Base-by-base conservation (phyloP, 2,888 invertebrate genomes). In the Stenoptilia bipunctidactyla region DNA sequence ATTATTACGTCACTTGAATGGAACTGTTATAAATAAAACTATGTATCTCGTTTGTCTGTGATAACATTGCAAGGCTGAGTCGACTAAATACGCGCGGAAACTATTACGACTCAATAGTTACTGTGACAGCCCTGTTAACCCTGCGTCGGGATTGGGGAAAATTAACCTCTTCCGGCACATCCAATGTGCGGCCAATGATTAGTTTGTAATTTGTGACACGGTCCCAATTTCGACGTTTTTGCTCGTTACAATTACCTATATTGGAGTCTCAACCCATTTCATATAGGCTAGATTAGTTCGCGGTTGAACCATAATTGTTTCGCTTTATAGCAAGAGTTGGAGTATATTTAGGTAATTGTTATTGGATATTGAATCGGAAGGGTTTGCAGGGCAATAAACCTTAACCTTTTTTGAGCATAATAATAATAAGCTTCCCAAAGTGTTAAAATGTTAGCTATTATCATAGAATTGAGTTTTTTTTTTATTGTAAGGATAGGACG, bases 151-250 rank as follows among this genome's bases (percentile, higher is more conserved):
- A 76, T 72, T 73, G 70, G 63, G 70, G 63, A 64, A 67, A 72
- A 74, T 73, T 74, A 72, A 76, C 74, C 75, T 72, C 72, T 71
- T 76, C 70, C 70, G 63, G 60, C 66, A 62, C 55, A 62, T 60
- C 62, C 70, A 68, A 72, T 76, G 69, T 70, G 66, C 61, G 61
- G 60, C 55, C 66, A 66, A 73, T 76, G 75, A 76, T 76, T 76
- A 72, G 71, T 72, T 72, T 70, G 66, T 74, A 74, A 76, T 68
- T 70, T 73, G 66, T 61, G 66, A 66, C 59, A 57, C 53, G 46
- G 53, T 52, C 53, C 45, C 52, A 46, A 41, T 48, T 44, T 47
- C 43, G 46, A 47, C 47, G 44, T 51, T 60, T 56, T 57, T 56
- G 53, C 43, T 42, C 25, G 27, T 36, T 13, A 37, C 30, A 40